phyloP scores from a whole-genome alignment of 1,140 invertebrate species.

The Eubasilissa regina region DNA sequence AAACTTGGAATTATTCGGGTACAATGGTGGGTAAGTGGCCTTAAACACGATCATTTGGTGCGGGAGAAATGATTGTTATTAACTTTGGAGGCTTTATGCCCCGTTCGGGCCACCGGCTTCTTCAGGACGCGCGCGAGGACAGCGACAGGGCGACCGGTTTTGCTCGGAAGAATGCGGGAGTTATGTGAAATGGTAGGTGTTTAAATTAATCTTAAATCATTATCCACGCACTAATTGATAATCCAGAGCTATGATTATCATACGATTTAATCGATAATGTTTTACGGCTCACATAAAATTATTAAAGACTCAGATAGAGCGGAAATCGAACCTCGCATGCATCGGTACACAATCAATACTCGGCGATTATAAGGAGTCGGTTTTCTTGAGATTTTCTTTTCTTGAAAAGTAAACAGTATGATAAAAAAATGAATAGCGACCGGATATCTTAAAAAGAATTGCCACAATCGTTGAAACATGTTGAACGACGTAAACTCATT shows the following conservation, averaged over 20 bases:
- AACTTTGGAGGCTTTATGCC: slow-evolving; percentile 29
- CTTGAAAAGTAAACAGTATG: too few relatives aligned
- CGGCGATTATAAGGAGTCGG: too few relatives aligned
- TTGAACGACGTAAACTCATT: too few relatives aligned
- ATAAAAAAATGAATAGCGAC: too few relatives aligned
- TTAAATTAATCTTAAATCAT: slow-evolving; percentile 46
- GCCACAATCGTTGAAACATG: too few relatives aligned
- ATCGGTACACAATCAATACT: too few relatives aligned
- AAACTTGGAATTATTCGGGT: slow-evolving; percentile 21
- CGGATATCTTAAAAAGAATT: too few relatives aligned
- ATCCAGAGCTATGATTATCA: slow-evolving; percentile 27
- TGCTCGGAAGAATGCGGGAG: slow-evolving; percentile 46
- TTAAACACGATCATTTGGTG: slow-evolving; percentile 57
- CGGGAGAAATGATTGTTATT: slow-evolving; percentile 54
- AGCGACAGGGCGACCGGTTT: slow-evolving; percentile 37
- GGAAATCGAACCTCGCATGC: too few relatives aligned
- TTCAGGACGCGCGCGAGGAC: neutral
- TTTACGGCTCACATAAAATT: too few relatives aligned
- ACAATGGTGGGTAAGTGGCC: slow-evolving; percentile 46
- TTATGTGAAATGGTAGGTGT: slow-evolving; percentile 49
- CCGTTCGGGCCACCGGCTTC: slow-evolving; percentile 10
- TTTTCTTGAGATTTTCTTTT: too few relatives aligned
- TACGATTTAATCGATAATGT: neutral
- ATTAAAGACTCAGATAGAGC: too few relatives aligned
- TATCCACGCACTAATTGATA: slow-evolving; percentile 36